A percentile compares a stretch with the other conserved stretches of the same genome.
Conservation (phyloP, 1,140 invertebrate genomes). For the Drosophila nebulosa region DNA sequence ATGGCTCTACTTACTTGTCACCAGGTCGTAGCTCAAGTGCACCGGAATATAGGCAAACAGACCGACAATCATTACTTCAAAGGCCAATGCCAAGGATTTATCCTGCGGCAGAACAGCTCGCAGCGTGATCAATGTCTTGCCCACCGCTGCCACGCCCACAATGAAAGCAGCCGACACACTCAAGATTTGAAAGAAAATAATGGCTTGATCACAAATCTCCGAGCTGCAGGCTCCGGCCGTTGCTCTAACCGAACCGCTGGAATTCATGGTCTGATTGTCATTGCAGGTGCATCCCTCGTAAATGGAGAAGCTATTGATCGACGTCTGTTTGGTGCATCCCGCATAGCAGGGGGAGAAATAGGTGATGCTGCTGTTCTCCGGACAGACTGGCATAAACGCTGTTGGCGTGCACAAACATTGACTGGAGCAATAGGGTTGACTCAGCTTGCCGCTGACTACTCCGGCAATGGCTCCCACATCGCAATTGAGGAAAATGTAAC, state of each 20-base stretch:
- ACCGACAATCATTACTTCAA: conserved; percentile 82
- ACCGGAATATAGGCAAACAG: conserved; percentile 83
- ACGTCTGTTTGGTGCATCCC: conserved; percentile 82
- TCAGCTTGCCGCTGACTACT: conserved; percentile 81
- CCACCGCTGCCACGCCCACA: conserved; percentile 82
- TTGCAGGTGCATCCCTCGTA: conserved; percentile 83
- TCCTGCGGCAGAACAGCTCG: conserved; percentile 83
- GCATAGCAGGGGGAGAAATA: conserved; percentile 88
- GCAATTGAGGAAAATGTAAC: conserved; percentile 85
- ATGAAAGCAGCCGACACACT: conserved; percentile 79
- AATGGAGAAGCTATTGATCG: conserved; percentile 80
- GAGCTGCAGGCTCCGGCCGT: conserved; percentile 83
- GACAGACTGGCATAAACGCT: conserved; percentile 86
- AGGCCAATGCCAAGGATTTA: conserved; percentile 84
- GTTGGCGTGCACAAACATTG: conserved; percentile 84
- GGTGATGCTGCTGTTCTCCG: conserved; percentile 82
- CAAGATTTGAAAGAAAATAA: conserved; percentile 83
- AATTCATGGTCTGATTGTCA: conserved; percentile 45
- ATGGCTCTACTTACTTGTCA: conserved; percentile 79
- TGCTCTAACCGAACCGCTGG: conserved; percentile 40
- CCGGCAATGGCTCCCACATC: conserved; percentile 79
- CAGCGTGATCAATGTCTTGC: conserved; percentile 83
- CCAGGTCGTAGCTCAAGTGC: conserved; percentile 82
- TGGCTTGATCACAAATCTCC: conserved; percentile 82
- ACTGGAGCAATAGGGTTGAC: conserved; percentile 83